Evolutionary conservation across 2,113 vertebrate genomes (phyloP), one percentile per base, ranked within the genome.

Genomic region (Carassius carassius): DNA sequence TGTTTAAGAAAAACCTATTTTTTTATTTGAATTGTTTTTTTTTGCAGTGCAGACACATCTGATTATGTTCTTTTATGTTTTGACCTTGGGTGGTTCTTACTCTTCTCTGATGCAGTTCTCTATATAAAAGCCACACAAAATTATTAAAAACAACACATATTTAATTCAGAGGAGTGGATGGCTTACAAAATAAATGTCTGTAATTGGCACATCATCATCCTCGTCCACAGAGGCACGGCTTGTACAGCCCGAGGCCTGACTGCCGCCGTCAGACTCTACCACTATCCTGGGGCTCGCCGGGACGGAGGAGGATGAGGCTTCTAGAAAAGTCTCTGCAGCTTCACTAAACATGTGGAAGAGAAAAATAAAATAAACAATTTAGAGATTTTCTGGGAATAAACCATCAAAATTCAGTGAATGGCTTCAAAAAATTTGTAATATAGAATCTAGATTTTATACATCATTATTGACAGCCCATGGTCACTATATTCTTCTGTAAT

Each of bases 141-240:
- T 56, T 7, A 56, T 56, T 62, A 25, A 60, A 60, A 21, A 25
- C 44, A 21, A 25, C 44, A 73, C 17, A 41, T 47, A 41, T 80
- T 7, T 41, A 17, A 56, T 35, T 67, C 14, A 67, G 14, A 41
- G 51, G 49, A 78, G 14, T 32, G 5, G 4, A 67, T 17, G 29
- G 94, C 96, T 99, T 95, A 99, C 98, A 92, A 99, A 98, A 93
- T 97, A 98, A 87, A 99, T 96, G 91, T 99, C 98, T 67, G 97
- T 95, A 91, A 96, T 93, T 75, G 97, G 97, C 77, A 96, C 93
- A 4, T 95, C 95, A 0, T 99, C 98, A 0, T 95, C 95, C 1
- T 99, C 98, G 19, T 99, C 98, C 1, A 97, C 97, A 0, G 98
- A 99, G 89, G 97, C 96, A 92, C 98, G 97, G 93, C 97, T 99